These are phyloP conservation scores for Hybos culiciformis DNA, from an alignment of 2,888 invertebrate genomes.

Conservation along the genomic window DNA sequence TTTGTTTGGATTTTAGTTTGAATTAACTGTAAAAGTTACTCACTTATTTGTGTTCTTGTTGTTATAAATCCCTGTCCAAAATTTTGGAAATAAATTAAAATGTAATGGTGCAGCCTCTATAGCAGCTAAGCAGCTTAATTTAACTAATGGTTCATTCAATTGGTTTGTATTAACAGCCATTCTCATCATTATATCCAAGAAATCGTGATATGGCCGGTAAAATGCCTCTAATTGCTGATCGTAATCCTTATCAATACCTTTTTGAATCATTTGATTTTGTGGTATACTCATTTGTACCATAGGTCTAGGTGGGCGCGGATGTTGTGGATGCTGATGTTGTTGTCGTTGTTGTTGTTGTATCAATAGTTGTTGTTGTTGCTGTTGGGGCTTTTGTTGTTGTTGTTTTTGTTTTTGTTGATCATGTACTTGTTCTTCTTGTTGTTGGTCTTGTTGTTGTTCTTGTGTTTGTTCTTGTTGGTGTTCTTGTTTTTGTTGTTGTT, in stretches of 20 bases:
- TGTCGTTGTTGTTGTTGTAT: no score
- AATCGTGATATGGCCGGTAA: slow-evolving; percentile 77
- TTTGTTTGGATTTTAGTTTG: not conserved
- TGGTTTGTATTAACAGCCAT: slow-evolving; percentile 80
- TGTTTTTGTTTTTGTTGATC: no score
- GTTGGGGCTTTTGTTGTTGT: no score
- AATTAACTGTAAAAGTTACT: slow-evolving; percentile 13
- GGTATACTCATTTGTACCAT: slow-evolving; percentile 79
- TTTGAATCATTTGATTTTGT: slow-evolving; percentile 47
- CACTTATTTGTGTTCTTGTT: slow-evolving; percentile 35
- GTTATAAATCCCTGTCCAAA: slow-evolving; percentile 81
- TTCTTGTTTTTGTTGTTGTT: no score
- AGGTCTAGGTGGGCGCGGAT: slow-evolving; percentile 57
- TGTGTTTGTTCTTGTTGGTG: no score
- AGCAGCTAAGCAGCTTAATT: slow-evolving; percentile 77
- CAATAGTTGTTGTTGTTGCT: no score
- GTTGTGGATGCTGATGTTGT: no score
- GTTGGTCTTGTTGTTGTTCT: no score
- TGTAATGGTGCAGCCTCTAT: slow-evolving; percentile 81
- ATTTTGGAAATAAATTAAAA: slow-evolving; percentile 76
- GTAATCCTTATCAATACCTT: slow-evolving; percentile 64
- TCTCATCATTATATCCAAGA: slow-evolving; percentile 71
- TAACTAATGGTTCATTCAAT: slow-evolving; percentile 72
- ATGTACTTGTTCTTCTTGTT: no score
- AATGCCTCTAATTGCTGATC: slow-evolving; percentile 62